phyloP scores from a whole-genome alignment of 2,113 vertebrate species.

The Cranoglanis bouderius region DNA sequence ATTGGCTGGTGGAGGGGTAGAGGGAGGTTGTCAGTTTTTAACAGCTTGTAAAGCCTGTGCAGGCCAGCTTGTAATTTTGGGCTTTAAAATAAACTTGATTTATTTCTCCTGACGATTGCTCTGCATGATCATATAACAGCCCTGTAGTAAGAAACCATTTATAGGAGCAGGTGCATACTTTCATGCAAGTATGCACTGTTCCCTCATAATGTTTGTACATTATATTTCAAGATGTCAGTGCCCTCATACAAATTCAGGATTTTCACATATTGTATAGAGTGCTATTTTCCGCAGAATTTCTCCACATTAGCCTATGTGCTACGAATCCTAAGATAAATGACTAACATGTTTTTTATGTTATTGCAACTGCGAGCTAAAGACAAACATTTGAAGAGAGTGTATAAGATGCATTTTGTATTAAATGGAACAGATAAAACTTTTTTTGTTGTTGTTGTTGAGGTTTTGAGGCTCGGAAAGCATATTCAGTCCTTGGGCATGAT shows the following conservation, averaged over 20 bases:
- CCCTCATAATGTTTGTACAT: background rate
- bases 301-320: background rate
- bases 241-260: background rate
- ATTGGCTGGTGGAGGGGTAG: background rate
- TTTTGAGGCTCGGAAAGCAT: background rate
- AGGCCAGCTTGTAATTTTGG: slow-evolving; percentile 24
- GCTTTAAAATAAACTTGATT: slow-evolving; percentile 36
- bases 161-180: slow-evolving; percentile 26
- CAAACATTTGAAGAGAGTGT: background rate
- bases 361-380: background rate
- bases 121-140: slow-evolving; percentile 17
- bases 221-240: background rate
- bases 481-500: background rate
- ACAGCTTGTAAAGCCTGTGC: slow-evolving; percentile 26
- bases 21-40: slow-evolving; percentile 15
- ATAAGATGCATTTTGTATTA: background rate
- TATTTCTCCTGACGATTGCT: slow-evolving; percentile 22
- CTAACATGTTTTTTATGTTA: background rate
- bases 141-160: slow-evolving; percentile 12
- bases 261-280: slow-evolving; percentile 8
- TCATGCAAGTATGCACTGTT: slow-evolving; percentile 14
- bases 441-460: background rate
- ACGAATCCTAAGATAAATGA: background rate
- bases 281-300: background rate
- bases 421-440: background rate